Percentiles rank a stretch among this genome's conserved stretches.
These are phyloP conservation scores for Sphaerophoria taeniata DNA, from an alignment of 2,888 invertebrate genomes.

Conservation along the genomic window DNA sequence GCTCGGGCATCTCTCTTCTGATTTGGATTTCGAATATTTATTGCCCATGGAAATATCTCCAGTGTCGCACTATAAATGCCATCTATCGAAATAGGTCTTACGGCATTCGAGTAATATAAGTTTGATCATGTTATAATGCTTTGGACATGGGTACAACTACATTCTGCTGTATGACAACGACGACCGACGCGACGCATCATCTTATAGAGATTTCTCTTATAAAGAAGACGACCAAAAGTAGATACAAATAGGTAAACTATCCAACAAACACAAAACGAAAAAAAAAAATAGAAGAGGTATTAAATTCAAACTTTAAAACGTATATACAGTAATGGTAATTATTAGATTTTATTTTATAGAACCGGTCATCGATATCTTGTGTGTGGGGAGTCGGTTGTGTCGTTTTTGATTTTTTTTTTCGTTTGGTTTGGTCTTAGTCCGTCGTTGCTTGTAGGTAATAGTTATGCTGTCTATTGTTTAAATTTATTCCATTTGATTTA, in stretches of 20 bases:
- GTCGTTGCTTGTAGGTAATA: conserved; percentile 31
- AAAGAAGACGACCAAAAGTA: neutral
- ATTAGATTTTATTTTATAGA: conserved; percentile 70
- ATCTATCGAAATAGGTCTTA: conserved; percentile 40
- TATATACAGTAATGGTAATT: conserved; percentile 71
- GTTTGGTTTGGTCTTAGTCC: too few relatives aligned
- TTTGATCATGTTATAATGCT: neutral
- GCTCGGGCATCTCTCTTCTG: conserved; percentile 43
- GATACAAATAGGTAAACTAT: conserved; percentile 1
- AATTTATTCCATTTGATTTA: conserved; percentile 65
- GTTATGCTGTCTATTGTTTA: conserved; percentile 53
- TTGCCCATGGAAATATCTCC: conserved; percentile 63
- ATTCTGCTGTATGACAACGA: too few relatives aligned
- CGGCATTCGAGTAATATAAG: conserved; percentile 43
- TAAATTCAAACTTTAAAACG: conserved; percentile 52
- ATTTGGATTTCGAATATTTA: conserved; percentile 66
- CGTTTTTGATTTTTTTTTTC: neutral
- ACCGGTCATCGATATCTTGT: conserved; percentile 68
- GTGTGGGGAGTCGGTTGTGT: conserved; percentile 41
- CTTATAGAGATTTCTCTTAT: conserved; percentile 43
- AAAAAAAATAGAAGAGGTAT: conserved; percentile 42
- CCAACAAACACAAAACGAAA: conserved; percentile 36
- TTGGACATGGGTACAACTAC: neutral
- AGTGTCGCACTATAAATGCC: conserved; percentile 54
- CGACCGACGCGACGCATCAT: too few relatives aligned